phyloP scores from a whole-genome alignment of 2,888 invertebrate genomes.

The Bellardia pandia region DNA sequence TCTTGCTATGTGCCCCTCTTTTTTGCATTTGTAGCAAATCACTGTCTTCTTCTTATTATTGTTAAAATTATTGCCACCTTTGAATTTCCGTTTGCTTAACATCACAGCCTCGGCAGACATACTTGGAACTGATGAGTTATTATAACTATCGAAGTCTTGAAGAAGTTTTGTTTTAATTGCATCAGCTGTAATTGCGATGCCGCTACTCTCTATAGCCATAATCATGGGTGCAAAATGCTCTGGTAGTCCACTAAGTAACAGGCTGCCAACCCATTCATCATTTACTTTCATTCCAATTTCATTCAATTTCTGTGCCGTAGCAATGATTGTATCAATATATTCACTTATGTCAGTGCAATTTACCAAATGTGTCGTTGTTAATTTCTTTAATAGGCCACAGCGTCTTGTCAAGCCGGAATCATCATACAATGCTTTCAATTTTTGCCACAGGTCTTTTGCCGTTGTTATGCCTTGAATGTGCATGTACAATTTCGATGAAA shows the following conservation, averaged over 20 bases:
- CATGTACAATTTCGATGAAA: neutral
- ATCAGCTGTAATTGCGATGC: slow-evolving; percentile 33
- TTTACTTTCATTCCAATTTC: neutral
- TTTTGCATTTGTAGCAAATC: slow-evolving; percentile 39
- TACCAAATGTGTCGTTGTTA: too few species aligned
- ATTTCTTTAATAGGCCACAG: too few species aligned
- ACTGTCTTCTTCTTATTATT: slow-evolving; percentile 6
- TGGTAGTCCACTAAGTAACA: slow-evolving; percentile 48
- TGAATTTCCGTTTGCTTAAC: neutral
- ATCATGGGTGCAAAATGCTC: slow-evolving; percentile 64
- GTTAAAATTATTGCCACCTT: neutral
- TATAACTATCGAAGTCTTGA: slow-evolving; percentile 50
- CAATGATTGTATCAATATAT: too few species aligned
- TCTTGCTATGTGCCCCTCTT: slow-evolving; percentile 51
- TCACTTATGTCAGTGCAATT: too few species aligned
- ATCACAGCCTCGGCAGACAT: neutral
- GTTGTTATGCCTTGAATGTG: slow-evolving; percentile 1
- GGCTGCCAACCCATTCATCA: slow-evolving; percentile 60
- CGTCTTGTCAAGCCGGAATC: too few species aligned
- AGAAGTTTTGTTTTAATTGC: slow-evolving; percentile 47
- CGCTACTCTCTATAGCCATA: slow-evolving; percentile 54
- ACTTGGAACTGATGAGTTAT: neutral
- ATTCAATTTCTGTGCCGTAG: too few species aligned
- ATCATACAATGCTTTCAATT: too few species aligned
- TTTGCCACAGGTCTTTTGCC: neutral